Conservation (phyloP, 92 coral and sea anemone genomes). For the Actinostola sp. region DNA sequence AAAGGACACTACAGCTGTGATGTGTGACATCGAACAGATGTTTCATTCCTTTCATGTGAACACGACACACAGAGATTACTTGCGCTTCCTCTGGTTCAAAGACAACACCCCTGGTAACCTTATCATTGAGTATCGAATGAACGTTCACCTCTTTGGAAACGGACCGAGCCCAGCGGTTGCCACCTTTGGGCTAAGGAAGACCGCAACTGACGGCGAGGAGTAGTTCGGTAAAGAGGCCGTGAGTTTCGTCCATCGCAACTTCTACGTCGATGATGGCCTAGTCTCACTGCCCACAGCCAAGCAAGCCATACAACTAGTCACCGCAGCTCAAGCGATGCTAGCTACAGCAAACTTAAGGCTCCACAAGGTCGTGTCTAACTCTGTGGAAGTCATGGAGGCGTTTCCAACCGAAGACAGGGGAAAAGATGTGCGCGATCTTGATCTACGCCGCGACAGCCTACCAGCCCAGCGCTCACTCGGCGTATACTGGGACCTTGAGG, state of each 20-base stretch:
- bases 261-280: conserved; percentile 60
- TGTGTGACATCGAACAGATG: conserved; percentile 61
- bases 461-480: conserved; percentile 65
- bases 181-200: conserved; percentile 31
- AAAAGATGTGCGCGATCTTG: conserved; percentile 46
- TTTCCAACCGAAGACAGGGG: conserved; percentile 57
- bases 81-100: conserved; percentile 55
- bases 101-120: conserved; percentile 19
- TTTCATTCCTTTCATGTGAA: conserved; percentile 47
- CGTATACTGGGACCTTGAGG: conserved; percentile 54
- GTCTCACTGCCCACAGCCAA: conserved; percentile 32
- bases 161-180: conserved; percentile 49
- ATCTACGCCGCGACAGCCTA: conserved; percentile 30
- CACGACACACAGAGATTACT: conserved; percentile 31
- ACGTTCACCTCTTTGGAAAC: conserved; percentile 52
- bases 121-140: conserved; percentile 44
- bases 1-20: conserved; percentile 33
- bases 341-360: conserved; percentile 66
- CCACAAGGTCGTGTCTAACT: conserved; percentile 60
- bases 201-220: conserved; percentile 44
- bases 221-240: conserved; percentile 45
- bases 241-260: conserved; percentile 42
- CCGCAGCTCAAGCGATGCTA: conserved; percentile 53
- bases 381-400: conserved; percentile 49
- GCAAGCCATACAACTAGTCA: conserved; percentile 51